Percentiles rank a stretch among this genome's conserved stretches.
These are phyloP conservation scores for Papilio polyxenes DNA, from an alignment of 1,140 invertebrate genomes.

Conservation along the genomic window DNA sequence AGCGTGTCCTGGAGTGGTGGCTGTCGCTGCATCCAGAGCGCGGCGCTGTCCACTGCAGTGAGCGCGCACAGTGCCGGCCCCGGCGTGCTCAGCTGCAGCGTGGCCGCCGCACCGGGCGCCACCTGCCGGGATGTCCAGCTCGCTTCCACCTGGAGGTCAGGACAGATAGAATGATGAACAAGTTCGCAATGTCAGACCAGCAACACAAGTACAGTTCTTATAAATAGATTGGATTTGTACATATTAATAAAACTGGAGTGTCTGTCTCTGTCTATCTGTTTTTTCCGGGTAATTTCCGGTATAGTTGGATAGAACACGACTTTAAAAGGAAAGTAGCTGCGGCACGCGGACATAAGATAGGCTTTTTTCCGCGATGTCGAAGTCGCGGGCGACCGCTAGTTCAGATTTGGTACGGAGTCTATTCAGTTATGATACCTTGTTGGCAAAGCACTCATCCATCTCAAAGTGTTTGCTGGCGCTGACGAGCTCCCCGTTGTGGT, in stretches of 20 bases:
- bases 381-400: too few relatives aligned
- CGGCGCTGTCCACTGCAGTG: constrained; percentile 59
- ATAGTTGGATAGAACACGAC: too few relatives aligned
- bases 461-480: constrained; percentile 73
- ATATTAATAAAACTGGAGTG: too few relatives aligned
- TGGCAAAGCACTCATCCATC: constrained; percentile 75
- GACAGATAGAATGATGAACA: too few relatives aligned
- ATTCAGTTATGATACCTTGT: constrained; percentile 62
- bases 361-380: too few relatives aligned
- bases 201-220: too few relatives aligned
- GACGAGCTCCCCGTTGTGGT: constrained; percentile 84
- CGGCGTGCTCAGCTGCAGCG: constrained; percentile 56
- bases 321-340: too few relatives aligned
- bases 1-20: constrained; percentile 51
- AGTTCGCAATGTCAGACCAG: too few relatives aligned
- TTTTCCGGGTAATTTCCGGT: too few relatives aligned
- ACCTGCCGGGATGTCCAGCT: constrained; percentile 57
- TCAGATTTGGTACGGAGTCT: not conserved
- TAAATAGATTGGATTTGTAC: too few relatives aligned
- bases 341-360: too few relatives aligned
- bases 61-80: constrained; percentile 71
- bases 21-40: constrained; percentile 53
- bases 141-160: constrained; percentile 54
- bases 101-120: constrained; percentile 55
- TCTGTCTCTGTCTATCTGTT: too few relatives aligned